Base-by-base conservation (phyloP, 2,888 invertebrate species). In the Apoderus coryli region DNA sequence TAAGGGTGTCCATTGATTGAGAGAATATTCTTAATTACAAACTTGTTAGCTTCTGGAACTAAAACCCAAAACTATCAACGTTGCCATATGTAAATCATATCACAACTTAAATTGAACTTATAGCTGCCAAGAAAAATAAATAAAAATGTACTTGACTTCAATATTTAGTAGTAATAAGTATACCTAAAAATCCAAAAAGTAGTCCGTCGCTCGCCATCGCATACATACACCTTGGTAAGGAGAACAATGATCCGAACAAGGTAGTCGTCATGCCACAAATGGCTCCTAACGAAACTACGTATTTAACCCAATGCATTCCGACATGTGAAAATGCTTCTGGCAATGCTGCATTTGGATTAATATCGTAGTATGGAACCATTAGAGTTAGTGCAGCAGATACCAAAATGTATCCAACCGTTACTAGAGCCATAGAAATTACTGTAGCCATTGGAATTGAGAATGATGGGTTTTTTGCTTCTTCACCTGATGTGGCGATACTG, bases 181-280 rank as follows among this genome's bases (percentile, higher is more conserved):
- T 24, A 19, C 39, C 39, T 14, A 85, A 63, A 46, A 77, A 80
- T 23, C 75, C 68, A 48, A 90, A 90, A 9, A 90, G 61, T 7
- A 90, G 61, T 1, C 89, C 89, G 49, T 90, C 90, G 14, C 73
- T 68, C 0, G 89, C 85, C 89, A 90, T 90, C 1, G 89, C 80
- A 48, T 89, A 90, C 59, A 88, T 72, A 46, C 82, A 81, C 25
- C 57, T 43, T 0, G 89, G 88, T 5, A 90, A 59, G 1, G 88
- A 79, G 55, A 82, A 89, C 10, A 89, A 61, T 0, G 85, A 82
- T 1, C 89, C 89, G 31, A 89, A 67, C 3, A 88, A 60, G 1
- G 84, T 84, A 0, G 85, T 86, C 1, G 85, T 85, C 84, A 90
- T 85, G n/a, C 88, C 88, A 46, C 84, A 84, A 3, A 89, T 69